A percentile compares a stretch with the other conserved stretches of the same genome.
Evolutionary conservation across 2,888 invertebrate species (phyloP).

Genomic region (Drosophila fungiperda): DNA sequence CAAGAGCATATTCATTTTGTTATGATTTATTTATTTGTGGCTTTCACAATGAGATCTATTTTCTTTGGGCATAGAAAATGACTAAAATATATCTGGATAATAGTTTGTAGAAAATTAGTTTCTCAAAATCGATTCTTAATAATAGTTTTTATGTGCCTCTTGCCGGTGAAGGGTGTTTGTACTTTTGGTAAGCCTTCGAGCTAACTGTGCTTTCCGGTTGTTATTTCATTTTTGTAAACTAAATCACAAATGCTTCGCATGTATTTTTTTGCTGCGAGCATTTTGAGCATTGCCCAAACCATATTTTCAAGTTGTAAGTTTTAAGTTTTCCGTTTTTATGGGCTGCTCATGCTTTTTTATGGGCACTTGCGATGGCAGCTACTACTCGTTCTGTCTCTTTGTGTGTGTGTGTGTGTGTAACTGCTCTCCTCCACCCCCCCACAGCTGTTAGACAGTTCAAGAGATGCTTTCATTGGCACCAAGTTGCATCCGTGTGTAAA

Average conservation of each 20-base stretch:
- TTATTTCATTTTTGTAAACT: conserved; percentile 39
- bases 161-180: conserved; percentile 2
- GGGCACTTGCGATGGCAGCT: conserved; percentile 48
- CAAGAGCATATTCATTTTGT: background rate
- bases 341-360: conserved; percentile 56
- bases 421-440: conserved; percentile 6
- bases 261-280: conserved; percentile 21
- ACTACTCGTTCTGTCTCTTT: conserved; percentile 22
- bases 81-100: background rate
- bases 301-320: conserved; percentile 50
- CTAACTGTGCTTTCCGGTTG: conserved; percentile 23
- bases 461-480: conserved; percentile 55
- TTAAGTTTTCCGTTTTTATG: conserved; percentile 52
- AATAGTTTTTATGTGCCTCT: background rate
- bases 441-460: conserved; percentile 48
- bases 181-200: background rate
- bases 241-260: conserved; percentile 37
- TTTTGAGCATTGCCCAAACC: conserved; percentile 38
- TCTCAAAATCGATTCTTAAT: background rate
- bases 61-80: background rate
- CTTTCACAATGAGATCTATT: background rate
- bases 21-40: background rate
- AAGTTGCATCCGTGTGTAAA: conserved; percentile 37
- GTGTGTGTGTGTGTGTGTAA: background rate
- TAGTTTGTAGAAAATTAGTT: background rate